phyloP scores from a whole-genome alignment of 2,113 vertebrate genomes.

The Psammodynastes pulverulentus region DNA sequence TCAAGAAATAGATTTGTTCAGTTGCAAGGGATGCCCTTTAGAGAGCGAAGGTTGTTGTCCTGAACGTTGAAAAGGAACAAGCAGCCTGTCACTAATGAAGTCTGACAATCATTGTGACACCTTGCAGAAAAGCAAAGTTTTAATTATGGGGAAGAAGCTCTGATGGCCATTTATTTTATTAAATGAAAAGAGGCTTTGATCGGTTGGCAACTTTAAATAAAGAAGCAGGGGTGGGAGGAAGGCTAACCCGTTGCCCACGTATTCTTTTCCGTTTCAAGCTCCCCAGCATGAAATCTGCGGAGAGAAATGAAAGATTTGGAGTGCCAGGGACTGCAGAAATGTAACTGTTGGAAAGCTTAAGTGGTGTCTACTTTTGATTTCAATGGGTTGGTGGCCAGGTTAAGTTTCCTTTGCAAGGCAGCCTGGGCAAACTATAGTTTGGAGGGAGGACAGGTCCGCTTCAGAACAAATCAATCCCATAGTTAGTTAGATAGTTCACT shows the following conservation, averaged over 20 bases:
- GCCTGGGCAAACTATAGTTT: neutral
- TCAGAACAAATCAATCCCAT: neutral
- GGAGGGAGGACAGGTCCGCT: neutral
- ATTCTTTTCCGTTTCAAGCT: neutral
- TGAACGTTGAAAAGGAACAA: conserved; percentile 38
- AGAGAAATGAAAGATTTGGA: neutral
- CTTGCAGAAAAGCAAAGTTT: conserved; percentile 38
- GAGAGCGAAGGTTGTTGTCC: conserved; percentile 27
- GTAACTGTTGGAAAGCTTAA: neutral
- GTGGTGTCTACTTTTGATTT: neutral
- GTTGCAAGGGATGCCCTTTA: conserved; percentile 25
- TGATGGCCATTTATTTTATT: conserved; percentile 35
- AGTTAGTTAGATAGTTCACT: too few relatives aligned
- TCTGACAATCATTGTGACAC: conserved; percentile 49
- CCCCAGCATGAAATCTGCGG: neutral
- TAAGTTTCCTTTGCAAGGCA: neutral
- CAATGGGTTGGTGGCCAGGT: neutral
- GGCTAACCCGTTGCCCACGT: neutral
- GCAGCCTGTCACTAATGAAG: conserved; percentile 20
- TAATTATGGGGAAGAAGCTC: conserved; percentile 47
- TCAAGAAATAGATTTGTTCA: conserved; percentile 34
- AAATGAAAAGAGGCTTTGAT: conserved; percentile 21
- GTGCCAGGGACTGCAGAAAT: neutral
- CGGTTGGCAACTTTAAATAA: neutral
- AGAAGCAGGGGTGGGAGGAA: too few relatives aligned